These are phyloP conservation scores for Pemphredon lugubris DNA, from an alignment of 2,888 invertebrate species.

Conservation along the genomic window DNA sequence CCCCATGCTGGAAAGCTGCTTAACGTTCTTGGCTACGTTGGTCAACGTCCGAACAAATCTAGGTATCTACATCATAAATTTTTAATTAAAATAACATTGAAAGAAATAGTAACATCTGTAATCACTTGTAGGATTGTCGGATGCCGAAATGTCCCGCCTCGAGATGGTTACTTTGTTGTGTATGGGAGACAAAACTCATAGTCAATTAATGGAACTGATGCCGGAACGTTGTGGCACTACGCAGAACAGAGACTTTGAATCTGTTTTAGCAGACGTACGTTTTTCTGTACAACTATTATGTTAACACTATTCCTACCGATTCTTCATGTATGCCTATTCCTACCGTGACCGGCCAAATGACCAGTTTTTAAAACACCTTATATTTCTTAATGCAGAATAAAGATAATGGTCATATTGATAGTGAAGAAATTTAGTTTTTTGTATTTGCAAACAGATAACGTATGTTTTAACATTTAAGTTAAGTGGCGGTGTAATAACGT, in stretches of 20 bases:
- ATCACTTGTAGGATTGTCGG: slow-evolving; percentile 82
- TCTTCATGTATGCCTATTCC: too few species aligned
- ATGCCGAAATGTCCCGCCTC: slow-evolving; percentile 87
- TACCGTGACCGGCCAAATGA: too few species aligned
- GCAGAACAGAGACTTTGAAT: slow-evolving; percentile 93
- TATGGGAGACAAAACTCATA: slow-evolving; percentile 97
- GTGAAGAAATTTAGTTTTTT: too few species aligned
- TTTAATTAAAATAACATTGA: not conserved
- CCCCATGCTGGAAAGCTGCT: slow-evolving; percentile 94
- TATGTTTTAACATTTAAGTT: too few species aligned
- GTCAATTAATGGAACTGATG: slow-evolving; percentile 96
- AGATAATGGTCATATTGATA: too few species aligned
- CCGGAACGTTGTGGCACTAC: slow-evolving; percentile 97
- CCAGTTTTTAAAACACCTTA: too few species aligned
- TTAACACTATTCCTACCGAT: too few species aligned
- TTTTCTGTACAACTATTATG: not conserved
- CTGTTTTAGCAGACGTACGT: slow-evolving; percentile 89
- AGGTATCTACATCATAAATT: slow-evolving; percentile 82
- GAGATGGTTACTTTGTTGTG: slow-evolving; percentile 97
- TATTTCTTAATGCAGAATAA: too few species aligned
- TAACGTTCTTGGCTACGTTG: slow-evolving; percentile 94
- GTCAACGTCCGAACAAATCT: slow-evolving; percentile 94
- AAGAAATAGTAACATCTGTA: not conserved
- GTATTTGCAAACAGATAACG: too few species aligned
- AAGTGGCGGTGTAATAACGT: too few species aligned